phyloP scores from a whole-genome alignment of 2,113 vertebrate genomes.

The Oncorhynchus masou region DNA sequence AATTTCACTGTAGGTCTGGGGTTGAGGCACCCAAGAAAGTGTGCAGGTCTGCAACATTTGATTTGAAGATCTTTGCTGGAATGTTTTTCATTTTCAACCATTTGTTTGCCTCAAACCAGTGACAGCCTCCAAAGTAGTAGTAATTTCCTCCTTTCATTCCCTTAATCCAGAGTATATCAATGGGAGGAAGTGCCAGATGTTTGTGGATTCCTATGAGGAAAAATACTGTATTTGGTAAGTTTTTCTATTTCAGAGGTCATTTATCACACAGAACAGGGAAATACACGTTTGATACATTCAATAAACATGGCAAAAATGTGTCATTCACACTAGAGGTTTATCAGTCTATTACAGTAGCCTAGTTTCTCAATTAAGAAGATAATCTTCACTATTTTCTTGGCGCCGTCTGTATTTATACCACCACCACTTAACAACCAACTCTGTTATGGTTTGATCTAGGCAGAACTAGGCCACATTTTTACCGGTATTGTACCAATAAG shows the following conservation, averaged over 20 bases:
- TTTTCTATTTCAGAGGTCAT: background rate
- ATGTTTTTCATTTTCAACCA: conserved; percentile 81
- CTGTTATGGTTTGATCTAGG: too few species aligned
- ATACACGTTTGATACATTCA: too few species aligned
- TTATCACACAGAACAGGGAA: too few species aligned
- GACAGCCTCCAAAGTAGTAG: conserved; percentile 91
- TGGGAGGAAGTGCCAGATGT: conserved; percentile 77
- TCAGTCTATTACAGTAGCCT: too few species aligned
- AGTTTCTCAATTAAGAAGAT: too few species aligned
- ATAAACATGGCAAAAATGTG: too few species aligned
- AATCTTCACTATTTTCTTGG: too few species aligned
- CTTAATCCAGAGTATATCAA: conserved; percentile 91
- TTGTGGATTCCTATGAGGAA: conserved; percentile 52
- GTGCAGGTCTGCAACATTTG: conserved; percentile 81
- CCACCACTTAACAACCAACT: too few species aligned
- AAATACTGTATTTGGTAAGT: background rate
- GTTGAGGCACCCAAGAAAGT: conserved; percentile 88
- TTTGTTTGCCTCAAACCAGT: conserved; percentile 85
- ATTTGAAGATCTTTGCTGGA: conserved; percentile 86
- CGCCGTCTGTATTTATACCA: too few species aligned
- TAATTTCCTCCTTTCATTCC: conserved; percentile 86
- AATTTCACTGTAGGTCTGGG: conserved; percentile 76
- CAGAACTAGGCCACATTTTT: conserved; percentile 11
- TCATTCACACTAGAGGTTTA: too few species aligned
- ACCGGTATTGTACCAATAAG: conserved; percentile 83